Evolutionary conservation across 2,113 vertebrate genomes (phyloP), one percentile per base, ranked within the genome.

Genomic region (Sterna hirundo): DNA sequence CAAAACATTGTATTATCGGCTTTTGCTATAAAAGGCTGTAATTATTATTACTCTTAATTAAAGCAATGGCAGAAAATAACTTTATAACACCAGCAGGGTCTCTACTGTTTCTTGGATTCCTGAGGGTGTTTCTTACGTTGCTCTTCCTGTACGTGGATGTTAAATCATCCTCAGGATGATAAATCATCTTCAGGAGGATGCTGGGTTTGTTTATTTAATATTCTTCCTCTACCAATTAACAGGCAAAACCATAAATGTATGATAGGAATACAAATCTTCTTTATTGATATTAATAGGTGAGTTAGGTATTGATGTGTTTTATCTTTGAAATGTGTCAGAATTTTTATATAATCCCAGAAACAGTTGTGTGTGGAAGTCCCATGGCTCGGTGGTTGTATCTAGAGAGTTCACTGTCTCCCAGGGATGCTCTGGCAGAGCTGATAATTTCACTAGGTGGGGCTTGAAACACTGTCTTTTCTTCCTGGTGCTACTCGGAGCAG

Each of bases 311-410:
- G 57, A 85, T 3, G 10, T 54, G 57, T 77, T 91, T 90, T 58
- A 51, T 17, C 65, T 79, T 40, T 87, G 77, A 87, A 85, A 71
- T 0, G 0, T 61, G 47, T 54, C 77, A 16, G 68, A 70, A 29
- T 18, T 91, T 84, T 71, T 42, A 7, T 44, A 7, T n/a, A 49
- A 76, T 12, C 36, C 46, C 34, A 21, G 46, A 10, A 77, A 2
- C 7, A 26, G 66, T 11, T 38, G 40, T 44, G n/a, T 32, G 19
- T 38, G 83, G 82, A 61, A 15, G 13, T 65, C 22, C 47, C n/a
- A 38, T 46, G 15, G 47, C 60, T 64, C 0, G 1, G n/a, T 13
- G 27, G 5, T 57, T 42, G 0, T 13, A 38, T 62, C 54, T 21
- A 1, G 34, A 34, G 10, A 26, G 54, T 36, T 76, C 49, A 38